A percentile compares a stretch with the other conserved stretches of the same genome.
Conservation (phyloP, 2,797 vertebrate species). For the Meriones psammophilus region DNA sequence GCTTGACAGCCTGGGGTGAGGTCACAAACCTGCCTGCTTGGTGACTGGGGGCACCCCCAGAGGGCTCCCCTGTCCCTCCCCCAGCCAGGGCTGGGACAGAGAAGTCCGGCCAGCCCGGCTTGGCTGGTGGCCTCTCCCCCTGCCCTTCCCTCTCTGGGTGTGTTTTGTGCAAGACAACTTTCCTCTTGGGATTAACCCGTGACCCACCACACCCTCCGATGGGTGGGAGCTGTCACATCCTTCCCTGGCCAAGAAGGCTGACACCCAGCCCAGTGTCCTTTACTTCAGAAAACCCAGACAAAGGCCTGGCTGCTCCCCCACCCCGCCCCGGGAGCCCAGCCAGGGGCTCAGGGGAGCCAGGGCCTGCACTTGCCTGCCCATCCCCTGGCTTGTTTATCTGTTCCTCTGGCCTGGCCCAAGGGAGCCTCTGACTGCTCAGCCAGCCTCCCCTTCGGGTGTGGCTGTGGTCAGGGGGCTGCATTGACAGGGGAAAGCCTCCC, state of each 20-base stretch:
- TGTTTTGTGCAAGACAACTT: slow-evolving; percentile 61
- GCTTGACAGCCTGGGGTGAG: neutral
- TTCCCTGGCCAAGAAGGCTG: neutral
- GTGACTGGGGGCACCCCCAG: neutral
- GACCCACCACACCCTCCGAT: slow-evolving; percentile 70
- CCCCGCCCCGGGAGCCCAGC: slow-evolving; percentile 72
- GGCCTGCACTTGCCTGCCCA: slow-evolving; percentile 26
- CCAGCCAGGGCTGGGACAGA: neutral
- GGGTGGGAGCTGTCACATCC: slow-evolving; percentile 52
- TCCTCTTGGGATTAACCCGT: slow-evolving; percentile 58
- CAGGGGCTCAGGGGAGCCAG: slow-evolving; percentile 74
- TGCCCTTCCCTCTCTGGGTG: slow-evolving; percentile 51
- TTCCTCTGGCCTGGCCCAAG: neutral
- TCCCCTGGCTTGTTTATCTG: slow-evolving; percentile 73
- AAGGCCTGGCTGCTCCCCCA: slow-evolving; percentile 64
- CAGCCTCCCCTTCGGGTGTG: neutral
- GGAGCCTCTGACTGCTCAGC: neutral
- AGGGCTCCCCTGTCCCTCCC: neutral
- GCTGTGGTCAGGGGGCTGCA: slow-evolving; percentile 15
- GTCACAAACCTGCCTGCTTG: neutral
- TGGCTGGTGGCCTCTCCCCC: neutral
- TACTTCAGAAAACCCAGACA: slow-evolving; percentile 75
- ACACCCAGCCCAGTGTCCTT: slow-evolving; percentile 38
- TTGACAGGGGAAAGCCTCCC: neutral
- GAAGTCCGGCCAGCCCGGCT: neutral